Conservation (phyloP, 2,888 invertebrate species). For the Chloroclysta siterata region DNA sequence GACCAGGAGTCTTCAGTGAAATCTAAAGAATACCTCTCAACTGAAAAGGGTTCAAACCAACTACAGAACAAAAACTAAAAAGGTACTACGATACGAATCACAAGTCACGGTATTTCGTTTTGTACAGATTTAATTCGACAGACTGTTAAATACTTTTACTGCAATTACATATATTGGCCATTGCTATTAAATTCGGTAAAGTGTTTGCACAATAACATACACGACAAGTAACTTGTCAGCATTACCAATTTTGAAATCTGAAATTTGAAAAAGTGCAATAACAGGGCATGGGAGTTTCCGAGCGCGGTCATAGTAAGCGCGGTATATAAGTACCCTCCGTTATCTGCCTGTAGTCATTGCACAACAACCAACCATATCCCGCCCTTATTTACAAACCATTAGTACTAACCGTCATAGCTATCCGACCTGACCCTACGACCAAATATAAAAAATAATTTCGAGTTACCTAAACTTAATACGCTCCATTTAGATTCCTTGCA, state of each 20-base stretch:
- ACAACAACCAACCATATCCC: conserved; percentile 42
- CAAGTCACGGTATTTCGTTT: conserved; percentile 74
- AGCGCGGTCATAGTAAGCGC: conserved; percentile 30
- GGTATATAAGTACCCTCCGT: conserved; percentile 29
- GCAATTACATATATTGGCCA: conserved; percentile 78
- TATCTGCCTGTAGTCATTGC: conserved; percentile 31
- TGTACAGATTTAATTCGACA: conserved; percentile 85
- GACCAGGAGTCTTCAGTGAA: too few relatives aligned
- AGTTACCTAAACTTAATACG: conserved; percentile 70
- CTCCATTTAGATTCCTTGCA: conserved; percentile 59
- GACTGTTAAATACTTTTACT: conserved; percentile 81
- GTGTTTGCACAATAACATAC: conserved; percentile 59
- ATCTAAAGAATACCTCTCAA: background rate
- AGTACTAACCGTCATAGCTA: conserved; percentile 63
- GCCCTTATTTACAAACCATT: conserved; percentile 75
- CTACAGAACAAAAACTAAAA: conserved; percentile 45
- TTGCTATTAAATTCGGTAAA: conserved; percentile 76
- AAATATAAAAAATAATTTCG: conserved; percentile 64
- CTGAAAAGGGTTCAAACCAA: conserved; percentile 14
- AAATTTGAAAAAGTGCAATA: conserved; percentile 33
- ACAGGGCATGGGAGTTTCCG: conserved; percentile 14
- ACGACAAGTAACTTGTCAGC: conserved; percentile 38
- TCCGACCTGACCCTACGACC: conserved; percentile 65
- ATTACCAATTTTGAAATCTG: conserved; percentile 34
- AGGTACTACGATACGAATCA: conserved; percentile 61